These are phyloP conservation scores for Rhagologus leucostigma DNA, from an alignment of 2,113 vertebrate species.

Conservation along the genomic window DNA sequence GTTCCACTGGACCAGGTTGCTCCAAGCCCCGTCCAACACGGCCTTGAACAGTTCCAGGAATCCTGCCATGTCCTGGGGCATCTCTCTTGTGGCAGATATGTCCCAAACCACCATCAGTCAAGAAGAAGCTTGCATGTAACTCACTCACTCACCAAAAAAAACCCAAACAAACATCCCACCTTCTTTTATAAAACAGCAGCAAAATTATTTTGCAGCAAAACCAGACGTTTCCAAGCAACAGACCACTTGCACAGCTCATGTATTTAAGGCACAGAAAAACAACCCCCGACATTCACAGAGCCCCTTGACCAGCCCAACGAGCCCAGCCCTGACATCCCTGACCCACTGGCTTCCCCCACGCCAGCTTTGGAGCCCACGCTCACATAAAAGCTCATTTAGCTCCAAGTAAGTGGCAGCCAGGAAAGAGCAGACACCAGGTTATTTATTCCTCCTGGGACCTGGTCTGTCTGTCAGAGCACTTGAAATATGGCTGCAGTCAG, in stretches of 20 bases:
- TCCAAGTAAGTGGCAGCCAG: background rate
- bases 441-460: background rate
- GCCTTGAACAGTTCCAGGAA: background rate
- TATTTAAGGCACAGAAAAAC: background rate
- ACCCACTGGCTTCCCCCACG: rapidly evolving
- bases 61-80: background rate
- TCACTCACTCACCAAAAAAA: background rate
- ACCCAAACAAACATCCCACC: no score
- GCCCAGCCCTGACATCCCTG: background rate
- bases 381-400: background rate
- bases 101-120: background rate
- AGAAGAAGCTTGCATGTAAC: background rate
- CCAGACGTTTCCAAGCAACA: background rate
- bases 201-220: background rate
- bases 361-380: rapidly evolving
- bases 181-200: background rate
- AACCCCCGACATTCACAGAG: no score
- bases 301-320: rapidly evolving
- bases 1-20: background rate
- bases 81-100: background rate
- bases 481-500: background rate
- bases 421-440: background rate
- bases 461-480: background rate
- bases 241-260: background rate
- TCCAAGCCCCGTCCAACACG: background rate